Evolutionary conservation across 2,113 vertebrate species (phyloP).

Genomic region (Vimba vimba): DNA sequence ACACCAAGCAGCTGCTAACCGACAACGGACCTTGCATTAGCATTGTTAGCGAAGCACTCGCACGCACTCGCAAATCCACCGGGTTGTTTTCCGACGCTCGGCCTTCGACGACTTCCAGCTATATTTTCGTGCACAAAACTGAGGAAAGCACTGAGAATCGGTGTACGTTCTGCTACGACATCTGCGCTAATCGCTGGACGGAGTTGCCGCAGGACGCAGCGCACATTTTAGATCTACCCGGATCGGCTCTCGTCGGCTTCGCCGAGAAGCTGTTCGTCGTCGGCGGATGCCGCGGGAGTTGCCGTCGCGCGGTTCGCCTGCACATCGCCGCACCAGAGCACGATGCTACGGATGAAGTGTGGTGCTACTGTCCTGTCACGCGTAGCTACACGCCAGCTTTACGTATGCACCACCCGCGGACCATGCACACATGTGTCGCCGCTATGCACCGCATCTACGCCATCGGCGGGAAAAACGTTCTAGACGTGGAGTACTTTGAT

Average conservation of each 20-base stretch:
- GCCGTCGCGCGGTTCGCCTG: slow-evolving; percentile 86
- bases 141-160: slow-evolving; percentile 84
- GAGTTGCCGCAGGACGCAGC: slow-evolving; percentile 76
- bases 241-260: slow-evolving; percentile 88
- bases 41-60: slow-evolving; percentile 77
- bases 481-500: slow-evolving; percentile 91
- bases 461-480: slow-evolving; percentile 91
- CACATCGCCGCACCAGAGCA: slow-evolving; percentile 89
- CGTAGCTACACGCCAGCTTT: slow-evolving; percentile 82
- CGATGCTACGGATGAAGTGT: slow-evolving; percentile 89
- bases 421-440: slow-evolving; percentile 90
- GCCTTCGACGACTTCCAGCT: slow-evolving; percentile 89
- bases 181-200: slow-evolving; percentile 87
- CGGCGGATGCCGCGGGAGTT: slow-evolving; percentile 90
- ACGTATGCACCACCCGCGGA: slow-evolving; percentile 88
- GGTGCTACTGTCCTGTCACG: slow-evolving; percentile 91
- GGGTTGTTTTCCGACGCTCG: slow-evolving; percentile 90
- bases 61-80: slow-evolving; percentile 74
- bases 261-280: slow-evolving; percentile 95
- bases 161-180: slow-evolving; percentile 92
- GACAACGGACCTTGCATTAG: slow-evolving; percentile 75
- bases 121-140: slow-evolving; percentile 96
- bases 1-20: slow-evolving; percentile 79
- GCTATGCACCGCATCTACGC: slow-evolving; percentile 88
- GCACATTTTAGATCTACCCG: slow-evolving; percentile 83